Base-by-base conservation (phyloP, 2,113 vertebrate genomes). In the Piprites chloris region DNA sequence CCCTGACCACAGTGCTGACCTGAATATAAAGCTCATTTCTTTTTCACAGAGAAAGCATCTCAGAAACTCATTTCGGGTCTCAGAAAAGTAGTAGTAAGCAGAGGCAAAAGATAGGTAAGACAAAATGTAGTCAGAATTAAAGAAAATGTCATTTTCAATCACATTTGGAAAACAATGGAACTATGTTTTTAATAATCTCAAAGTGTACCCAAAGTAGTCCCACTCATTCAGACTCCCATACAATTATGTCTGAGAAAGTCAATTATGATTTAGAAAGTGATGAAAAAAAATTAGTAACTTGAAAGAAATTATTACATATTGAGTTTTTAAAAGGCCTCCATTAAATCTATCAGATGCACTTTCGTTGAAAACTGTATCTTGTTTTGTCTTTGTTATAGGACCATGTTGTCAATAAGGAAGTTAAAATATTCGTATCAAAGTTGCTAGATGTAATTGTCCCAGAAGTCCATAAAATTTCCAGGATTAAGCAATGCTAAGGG, bases 11-110 rank as follows among this genome's bases (percentile, higher is more conserved):
- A 86, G 6, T n/a, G 42, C 27, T 93, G 76, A 84, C 73, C 86
- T 81, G 84, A 91, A 88, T 90, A 83, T 46, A 91, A 90, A 90
- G 22, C 42, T 89, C 30, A 61, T 94, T 93, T 83, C 49, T 87
- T 93, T 85, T 75, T 79, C 58, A 63, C 23, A 50, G 27, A 78
- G 32, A 89, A 94, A 89, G 17, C 30, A 83, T 32, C 47, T 73
- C 50, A 86, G 77, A 93, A 90, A 67, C 18, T 59, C 58, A 90
- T 91, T 91, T 37, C 10, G 4, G 17, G 15, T 65, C 37, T 85
- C 53, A 75, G 77, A 61, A 78, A 93, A 91, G 41, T 33, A 78
- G 15, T 23, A 39, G 22, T 6, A 91, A 63, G 17, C 41, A 91
- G 32, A 85, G 6, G 22, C 14, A 94, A 85, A 84, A 87, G 35